Evolutionary conservation across 2,888 invertebrate species (phyloP).

Genomic region (Rhaphigaster nebulosa): DNA sequence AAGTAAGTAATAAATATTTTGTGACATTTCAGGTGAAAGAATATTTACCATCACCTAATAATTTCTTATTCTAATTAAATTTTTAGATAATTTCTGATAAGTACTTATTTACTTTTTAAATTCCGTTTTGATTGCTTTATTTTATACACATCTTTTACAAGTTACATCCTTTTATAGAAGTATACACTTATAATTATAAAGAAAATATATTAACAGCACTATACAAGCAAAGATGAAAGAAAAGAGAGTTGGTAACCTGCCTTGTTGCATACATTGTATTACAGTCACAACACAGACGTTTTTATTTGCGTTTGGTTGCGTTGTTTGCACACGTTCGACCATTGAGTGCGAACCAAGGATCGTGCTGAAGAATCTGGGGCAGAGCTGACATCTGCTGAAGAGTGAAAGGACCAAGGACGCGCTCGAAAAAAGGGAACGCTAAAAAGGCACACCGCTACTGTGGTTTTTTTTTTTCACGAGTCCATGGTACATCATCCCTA

Average conservation of each 20-base stretch:
- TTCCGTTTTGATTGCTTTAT: no score
- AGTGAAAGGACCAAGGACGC: constrained; percentile 33
- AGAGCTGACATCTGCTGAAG: neutral
- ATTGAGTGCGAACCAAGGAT: constrained; percentile 1
- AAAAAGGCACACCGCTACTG: neutral
- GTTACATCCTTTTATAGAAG: neutral
- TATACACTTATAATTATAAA: neutral
- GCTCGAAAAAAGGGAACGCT: neutral
- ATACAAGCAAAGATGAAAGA: neutral
- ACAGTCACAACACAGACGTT: neutral
- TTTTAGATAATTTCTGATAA: no score
- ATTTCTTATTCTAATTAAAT: no score
- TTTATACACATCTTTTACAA: neutral
- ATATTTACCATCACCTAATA: no score
- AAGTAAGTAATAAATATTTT: no score
- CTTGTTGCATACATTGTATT: neutral
- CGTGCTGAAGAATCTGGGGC: constrained; percentile 14
- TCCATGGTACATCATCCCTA: neutral
- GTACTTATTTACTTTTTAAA: no score
- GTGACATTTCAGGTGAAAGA: no score
- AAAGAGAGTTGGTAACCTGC: neutral
- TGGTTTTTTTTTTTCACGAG: neutral
- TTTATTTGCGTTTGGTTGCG: neutral
- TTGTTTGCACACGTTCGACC: neutral
- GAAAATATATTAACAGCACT: neutral